phyloP scores from a whole-genome alignment of 1,140 invertebrate species.

The Drosophila azteca region DNA sequence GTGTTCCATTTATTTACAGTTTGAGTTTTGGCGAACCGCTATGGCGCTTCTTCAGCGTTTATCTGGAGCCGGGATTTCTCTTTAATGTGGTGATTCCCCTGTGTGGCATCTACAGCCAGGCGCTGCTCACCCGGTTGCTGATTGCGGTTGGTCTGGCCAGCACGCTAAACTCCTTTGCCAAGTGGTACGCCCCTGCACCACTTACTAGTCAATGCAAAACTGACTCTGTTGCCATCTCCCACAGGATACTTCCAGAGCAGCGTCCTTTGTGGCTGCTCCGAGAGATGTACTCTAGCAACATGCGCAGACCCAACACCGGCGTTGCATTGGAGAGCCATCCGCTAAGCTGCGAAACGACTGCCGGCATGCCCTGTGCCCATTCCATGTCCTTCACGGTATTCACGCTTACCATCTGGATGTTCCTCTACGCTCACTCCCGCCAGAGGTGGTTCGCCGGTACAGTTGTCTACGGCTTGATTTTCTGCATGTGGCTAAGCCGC shows the following conservation, averaged over 20 bases:
- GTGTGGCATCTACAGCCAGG: constrained; percentile 56
- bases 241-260: constrained; percentile 64
- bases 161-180: constrained; percentile 56
- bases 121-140: constrained; percentile 52
- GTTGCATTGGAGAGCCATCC: constrained; percentile 50
- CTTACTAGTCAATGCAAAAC: background rate
- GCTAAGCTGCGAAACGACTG: constrained; percentile 70
- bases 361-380: constrained; percentile 69
- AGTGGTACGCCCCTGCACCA: constrained; percentile 58
- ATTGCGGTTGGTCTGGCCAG: constrained; percentile 50
- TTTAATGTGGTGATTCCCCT: constrained; percentile 64
- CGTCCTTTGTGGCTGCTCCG: constrained; percentile 73
- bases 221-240: background rate
- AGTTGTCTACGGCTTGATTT: background rate
- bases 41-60: constrained; percentile 44
- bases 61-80: constrained; percentile 47
- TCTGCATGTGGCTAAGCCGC: constrained; percentile 68
- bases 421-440: constrained; percentile 25
- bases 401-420: constrained; percentile 37
- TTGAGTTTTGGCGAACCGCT: constrained; percentile 39
- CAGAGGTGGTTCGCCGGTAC: background rate
- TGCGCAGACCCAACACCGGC: background rate
- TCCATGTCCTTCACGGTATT: constrained; percentile 55
- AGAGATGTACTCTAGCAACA: constrained; percentile 40
- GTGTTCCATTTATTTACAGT: constrained; percentile 14